A percentile compares a stretch with the other conserved stretches of the same genome.
Evolutionary conservation across 2,888 invertebrate genomes (phyloP).

Genomic region (Heterodera filipjevi): DNA sequence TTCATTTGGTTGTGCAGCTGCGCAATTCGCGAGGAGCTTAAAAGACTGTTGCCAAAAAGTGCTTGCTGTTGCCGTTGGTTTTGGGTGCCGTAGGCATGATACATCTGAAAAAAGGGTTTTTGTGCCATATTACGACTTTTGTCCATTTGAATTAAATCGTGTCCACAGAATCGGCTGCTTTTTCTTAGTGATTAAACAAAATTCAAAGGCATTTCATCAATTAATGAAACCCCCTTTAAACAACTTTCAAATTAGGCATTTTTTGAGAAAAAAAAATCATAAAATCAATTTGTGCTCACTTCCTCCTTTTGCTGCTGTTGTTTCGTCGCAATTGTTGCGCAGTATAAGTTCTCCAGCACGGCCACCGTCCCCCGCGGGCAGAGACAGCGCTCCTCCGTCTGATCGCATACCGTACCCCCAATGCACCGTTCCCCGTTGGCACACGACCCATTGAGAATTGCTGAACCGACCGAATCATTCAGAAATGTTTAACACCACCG

Average conservation of each 20-base stretch:
- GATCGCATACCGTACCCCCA: constrained; percentile 63
- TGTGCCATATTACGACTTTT: too few relatives aligned
- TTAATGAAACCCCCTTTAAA: background rate
- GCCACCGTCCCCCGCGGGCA: constrained; percentile 62
- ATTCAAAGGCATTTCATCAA: too few relatives aligned
- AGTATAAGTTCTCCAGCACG: constrained; percentile 60
- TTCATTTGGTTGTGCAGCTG: background rate
- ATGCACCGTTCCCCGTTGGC: constrained; percentile 63
- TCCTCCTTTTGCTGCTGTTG: constrained; percentile 4
- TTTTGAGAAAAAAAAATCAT: too few relatives aligned
- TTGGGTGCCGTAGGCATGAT: background rate
- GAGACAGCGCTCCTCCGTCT: constrained; percentile 52
- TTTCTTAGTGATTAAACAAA: too few relatives aligned
- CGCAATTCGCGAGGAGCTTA: background rate
- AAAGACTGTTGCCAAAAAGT: background rate
- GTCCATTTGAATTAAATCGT: too few relatives aligned
- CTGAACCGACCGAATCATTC: constrained; percentile 40
- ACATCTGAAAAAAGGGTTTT: background rate
- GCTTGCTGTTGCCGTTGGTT: background rate
- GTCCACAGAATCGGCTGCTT: too few relatives aligned
- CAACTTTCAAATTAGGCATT: constrained; percentile 18
- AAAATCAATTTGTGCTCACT: constrained; percentile 26
- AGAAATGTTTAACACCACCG: background rate
- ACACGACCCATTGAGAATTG: constrained; percentile 63
- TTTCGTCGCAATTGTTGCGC: constrained; percentile 31